A percentile compares a stretch with the other conserved stretches of the same genome.
Conservation (phyloP, 2,113 vertebrate species). For the Cathartes aura region DNA sequence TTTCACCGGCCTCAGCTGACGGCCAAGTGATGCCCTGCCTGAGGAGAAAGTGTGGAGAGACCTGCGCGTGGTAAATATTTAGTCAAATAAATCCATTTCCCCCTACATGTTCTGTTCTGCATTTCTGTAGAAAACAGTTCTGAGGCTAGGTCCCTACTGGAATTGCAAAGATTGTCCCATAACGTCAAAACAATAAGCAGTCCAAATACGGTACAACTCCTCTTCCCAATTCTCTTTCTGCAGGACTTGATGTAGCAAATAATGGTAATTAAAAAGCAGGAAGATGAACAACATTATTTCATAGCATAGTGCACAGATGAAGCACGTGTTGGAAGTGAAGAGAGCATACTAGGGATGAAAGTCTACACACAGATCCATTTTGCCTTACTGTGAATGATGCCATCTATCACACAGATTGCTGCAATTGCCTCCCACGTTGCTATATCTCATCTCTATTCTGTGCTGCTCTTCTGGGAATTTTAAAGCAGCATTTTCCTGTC, state of each 20-base stretch:
- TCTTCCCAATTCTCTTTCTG: not conserved
- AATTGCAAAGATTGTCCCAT: not conserved
- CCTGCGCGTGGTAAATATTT: rapidly evolving
- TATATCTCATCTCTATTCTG: slow-evolving; percentile 1
- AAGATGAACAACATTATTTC: not conserved
- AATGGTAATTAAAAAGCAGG: not conserved
- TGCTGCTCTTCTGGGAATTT: not conserved
- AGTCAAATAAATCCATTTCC: rapidly evolving
- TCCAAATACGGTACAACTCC: rapidly evolving
- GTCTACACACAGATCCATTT: not conserved
- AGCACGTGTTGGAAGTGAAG: rapidly evolving
- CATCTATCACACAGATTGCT: slow-evolving; percentile 2
- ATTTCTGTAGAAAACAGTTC: not conserved
- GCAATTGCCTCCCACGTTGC: slow-evolving; percentile 5
- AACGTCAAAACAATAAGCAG: not conserved
- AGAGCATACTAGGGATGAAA: rapidly evolving
- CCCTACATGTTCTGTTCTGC: not conserved
- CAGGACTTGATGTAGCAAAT: not conserved
- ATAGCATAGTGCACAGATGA: rapidly evolving
- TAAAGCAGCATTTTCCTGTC: not conserved
- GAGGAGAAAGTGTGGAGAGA: not conserved
- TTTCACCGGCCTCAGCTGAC: not conserved
- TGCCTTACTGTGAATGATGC: not conserved
- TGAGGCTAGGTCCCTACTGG: rapidly evolving
- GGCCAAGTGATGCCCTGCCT: not conserved